These are phyloP conservation scores for Atethmia centrago DNA, from an alignment of 2,888 invertebrate genomes.

Conservation along the genomic window DNA sequence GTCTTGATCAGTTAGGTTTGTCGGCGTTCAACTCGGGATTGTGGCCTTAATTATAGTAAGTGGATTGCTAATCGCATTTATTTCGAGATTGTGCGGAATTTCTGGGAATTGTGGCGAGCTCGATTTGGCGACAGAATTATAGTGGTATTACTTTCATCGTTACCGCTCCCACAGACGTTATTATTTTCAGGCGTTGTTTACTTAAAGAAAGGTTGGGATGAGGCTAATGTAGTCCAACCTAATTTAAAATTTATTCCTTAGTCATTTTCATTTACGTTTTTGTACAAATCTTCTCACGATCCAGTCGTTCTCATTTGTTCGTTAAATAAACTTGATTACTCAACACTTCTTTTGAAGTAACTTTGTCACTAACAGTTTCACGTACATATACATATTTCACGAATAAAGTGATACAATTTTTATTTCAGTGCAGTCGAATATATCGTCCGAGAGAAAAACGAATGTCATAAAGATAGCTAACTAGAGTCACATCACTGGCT, in stretches of 20 bases:
- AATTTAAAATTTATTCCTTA: conserved; percentile 26
- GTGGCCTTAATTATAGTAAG: conserved; percentile 83
- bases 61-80: conserved; percentile 83
- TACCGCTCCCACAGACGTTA: conserved; percentile 48
- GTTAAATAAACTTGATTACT: neutral
- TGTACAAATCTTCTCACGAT: neutral
- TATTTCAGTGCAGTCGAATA: conserved; percentile 27
- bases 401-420: conserved; percentile 10
- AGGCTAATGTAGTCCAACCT: conserved; percentile 19
- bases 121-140: conserved; percentile 65
- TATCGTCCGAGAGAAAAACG: conserved; percentile 16
- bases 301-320: neutral
- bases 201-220: conserved; percentile 41
- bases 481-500: conserved; percentile 37
- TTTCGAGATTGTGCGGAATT: conserved; percentile 69
- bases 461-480: conserved; percentile 51
- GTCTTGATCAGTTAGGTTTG: conserved; percentile 81
- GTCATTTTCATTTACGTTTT: neutral
- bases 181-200: conserved; percentile 54
- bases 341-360: neutral
- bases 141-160: conserved; percentile 62
- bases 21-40: conserved; percentile 77
- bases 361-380: neutral
- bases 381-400: neutral
- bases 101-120: conserved; percentile 62